Evolutionary conservation across 2,888 invertebrate species (phyloP).

Genomic region (Eupeodes latifasciatus): DNA sequence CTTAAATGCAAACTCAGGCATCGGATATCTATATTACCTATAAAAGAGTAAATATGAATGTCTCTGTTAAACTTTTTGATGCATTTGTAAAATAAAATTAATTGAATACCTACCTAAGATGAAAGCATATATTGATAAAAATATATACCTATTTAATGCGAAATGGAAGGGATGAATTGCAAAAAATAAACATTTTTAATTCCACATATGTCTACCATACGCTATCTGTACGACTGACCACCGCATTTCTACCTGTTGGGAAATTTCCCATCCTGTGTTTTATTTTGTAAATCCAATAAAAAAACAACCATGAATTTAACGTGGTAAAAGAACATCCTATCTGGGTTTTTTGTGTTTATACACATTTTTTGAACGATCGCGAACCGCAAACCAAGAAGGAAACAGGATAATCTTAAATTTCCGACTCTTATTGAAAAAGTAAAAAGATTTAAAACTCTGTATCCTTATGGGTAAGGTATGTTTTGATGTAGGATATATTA

Average conservation of each 20-base stretch:
- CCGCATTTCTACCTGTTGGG: slow-evolving; percentile 37
- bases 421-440: slow-evolving; percentile 81
- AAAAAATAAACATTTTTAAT: background rate
- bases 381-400: slow-evolving; percentile 79
- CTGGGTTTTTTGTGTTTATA: slow-evolving; percentile 42
- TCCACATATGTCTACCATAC: slow-evolving; percentile 36
- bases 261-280: slow-evolving; percentile 19
- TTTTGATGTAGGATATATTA: background rate
- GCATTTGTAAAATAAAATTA: no score
- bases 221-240: background rate
- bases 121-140: no score
- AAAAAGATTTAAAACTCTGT: slow-evolving; percentile 28
- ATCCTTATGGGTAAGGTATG: slow-evolving; percentile 39
- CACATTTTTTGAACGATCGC: slow-evolving; percentile 57
- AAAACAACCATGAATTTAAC: slow-evolving; percentile 10
- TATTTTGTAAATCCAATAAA: slow-evolving; percentile 34
- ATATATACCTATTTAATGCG: no score
- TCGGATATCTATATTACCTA: no score
- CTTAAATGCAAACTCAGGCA: no score
- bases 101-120: no score
- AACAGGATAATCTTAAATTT: slow-evolving; percentile 82
- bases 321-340: slow-evolving; percentile 63
- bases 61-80: no score
- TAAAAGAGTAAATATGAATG: no score
- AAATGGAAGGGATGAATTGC: background rate